Base-by-base conservation (phyloP, 2,113 vertebrate genomes). In the Halcyon malimbica region DNA sequence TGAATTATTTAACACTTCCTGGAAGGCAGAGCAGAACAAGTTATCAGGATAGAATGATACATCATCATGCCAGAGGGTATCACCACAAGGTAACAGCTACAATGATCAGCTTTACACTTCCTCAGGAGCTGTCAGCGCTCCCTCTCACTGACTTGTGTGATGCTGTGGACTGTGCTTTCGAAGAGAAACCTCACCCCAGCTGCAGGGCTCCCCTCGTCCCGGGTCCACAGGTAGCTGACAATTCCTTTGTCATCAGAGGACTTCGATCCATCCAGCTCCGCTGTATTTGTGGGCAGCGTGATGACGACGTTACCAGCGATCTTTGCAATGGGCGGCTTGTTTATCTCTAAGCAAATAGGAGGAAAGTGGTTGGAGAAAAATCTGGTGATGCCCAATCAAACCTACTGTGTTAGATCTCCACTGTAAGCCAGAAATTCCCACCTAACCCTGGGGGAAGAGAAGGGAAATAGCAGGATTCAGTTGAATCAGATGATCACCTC, bases 1-100 rank as follows among this genome's bases (percentile, higher is more conserved):
- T 37, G 99, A 99, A 97, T 98, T 98, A 97, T 99, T 99, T 94
- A 99, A 97, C 60, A 99, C 99, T 89, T 99, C 99, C 99, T 99
- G 92, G 35, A 76, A 95, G 59, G 79, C 59, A 90, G 86, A 94
- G 84, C 89, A 80, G 95, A 73, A 37, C 24, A n/a, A 71, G 5
- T 1, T 1, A 26, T 16, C 46, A 56, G 62, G 75, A 90, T 8
- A 84, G 37, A 23, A 33, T 2, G 7, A n/a, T 2, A 7, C 4
- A 17, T 51, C 24, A 29, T 19, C 18, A 26, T 18, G 16, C 41
- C 56, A 51, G 60, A 46, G 33, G 62, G 24, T 48, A 92, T 18
- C 18, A 35, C 46, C 65, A 63, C n/a, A 54, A 68, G 23, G 50
- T 28, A 64, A 42, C 15, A 64, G 29, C 23, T 6, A 9, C 44